These are phyloP conservation scores for Engraulis encrasicolus DNA, from an alignment of 2,113 vertebrate species.

Conservation along the genomic window DNA sequence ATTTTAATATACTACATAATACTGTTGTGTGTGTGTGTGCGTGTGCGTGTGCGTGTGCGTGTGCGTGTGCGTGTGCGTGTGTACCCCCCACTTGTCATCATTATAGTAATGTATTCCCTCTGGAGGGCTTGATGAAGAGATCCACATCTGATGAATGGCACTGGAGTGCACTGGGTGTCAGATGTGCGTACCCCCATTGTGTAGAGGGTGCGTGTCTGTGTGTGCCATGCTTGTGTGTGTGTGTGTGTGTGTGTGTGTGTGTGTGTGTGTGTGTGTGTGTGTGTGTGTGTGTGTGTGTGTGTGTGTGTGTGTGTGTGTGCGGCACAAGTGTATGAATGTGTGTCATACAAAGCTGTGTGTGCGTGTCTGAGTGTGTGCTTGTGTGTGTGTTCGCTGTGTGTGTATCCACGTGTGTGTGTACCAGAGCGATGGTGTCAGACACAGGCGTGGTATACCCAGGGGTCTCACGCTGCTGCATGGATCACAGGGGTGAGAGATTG, in stretches of 20 bases:
- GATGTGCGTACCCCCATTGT: neutral
- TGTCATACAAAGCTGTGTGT: too few relatives aligned
- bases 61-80: neutral
- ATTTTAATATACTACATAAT: neutral
- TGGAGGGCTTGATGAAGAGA: neutral
- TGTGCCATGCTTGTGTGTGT: neutral
- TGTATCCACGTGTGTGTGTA: slow-evolving; percentile 13
- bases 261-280: neutral
- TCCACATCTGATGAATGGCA: neutral
- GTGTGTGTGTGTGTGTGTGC: slow-evolving; percentile 17
- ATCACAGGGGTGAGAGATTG: slow-evolving; percentile 5
- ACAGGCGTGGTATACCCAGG: neutral
- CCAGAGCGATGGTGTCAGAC: slow-evolving; percentile 29
- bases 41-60: neutral
- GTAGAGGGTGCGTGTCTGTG: slow-evolving; percentile 24
- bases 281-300: slow-evolving; percentile 17
- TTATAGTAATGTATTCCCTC: neutral
- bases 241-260: slow-evolving; percentile 12
- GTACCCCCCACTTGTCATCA: neutral
- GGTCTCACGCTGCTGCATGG: neutral
- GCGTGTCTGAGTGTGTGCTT: too few relatives aligned
- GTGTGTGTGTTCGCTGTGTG: neutral
- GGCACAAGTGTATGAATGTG: neutral
- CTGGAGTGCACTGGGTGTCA: neutral
- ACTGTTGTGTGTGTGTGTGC: neutral